These are phyloP conservation scores for Stictonetta naevosa DNA, from an alignment of 2,113 vertebrate genomes.

Conservation along the genomic window DNA sequence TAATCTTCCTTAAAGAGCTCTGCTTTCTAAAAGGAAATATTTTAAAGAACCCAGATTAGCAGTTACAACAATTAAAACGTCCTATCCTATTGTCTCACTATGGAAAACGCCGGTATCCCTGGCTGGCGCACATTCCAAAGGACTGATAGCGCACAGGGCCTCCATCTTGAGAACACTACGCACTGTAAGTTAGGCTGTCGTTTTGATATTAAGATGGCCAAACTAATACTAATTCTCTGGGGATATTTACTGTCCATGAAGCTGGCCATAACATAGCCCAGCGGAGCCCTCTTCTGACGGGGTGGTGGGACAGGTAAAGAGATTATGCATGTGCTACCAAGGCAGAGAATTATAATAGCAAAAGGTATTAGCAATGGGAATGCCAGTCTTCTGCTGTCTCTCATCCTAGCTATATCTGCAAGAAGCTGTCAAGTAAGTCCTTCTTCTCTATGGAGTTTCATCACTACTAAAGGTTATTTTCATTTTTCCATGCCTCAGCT, in stretches of 20 bases:
- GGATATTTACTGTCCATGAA: neutral
- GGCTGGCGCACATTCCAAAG: too few species aligned
- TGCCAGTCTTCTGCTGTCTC: neutral
- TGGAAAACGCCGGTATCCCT: neutral
- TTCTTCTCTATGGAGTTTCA: fast-evolving
- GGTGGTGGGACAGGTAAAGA: too few species aligned
- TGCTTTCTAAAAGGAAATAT: neutral
- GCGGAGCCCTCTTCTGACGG: neutral
- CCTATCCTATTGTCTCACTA: neutral
- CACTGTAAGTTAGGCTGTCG: neutral
- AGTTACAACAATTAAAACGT: neutral
- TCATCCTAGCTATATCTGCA: neutral
- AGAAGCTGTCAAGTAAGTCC: neutral
- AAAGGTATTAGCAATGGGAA: neutral
- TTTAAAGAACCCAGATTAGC: neutral
- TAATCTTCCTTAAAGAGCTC: conserved; percentile 7
- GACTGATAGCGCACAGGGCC: neutral
- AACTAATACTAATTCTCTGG: fast-evolving
- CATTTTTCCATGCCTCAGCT: neutral
- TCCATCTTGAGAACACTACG: neutral
- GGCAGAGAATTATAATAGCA: neutral
- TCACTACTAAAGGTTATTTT: neutral
- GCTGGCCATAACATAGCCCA: neutral
- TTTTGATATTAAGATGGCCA: neutral
- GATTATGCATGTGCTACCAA: fast-evolving